A percentile compares a stretch with the other conserved stretches of the same genome.
These are phyloP conservation scores for Crossocerus cetratus DNA, from an alignment of 2,888 invertebrate genomes.

Conservation along the genomic window DNA sequence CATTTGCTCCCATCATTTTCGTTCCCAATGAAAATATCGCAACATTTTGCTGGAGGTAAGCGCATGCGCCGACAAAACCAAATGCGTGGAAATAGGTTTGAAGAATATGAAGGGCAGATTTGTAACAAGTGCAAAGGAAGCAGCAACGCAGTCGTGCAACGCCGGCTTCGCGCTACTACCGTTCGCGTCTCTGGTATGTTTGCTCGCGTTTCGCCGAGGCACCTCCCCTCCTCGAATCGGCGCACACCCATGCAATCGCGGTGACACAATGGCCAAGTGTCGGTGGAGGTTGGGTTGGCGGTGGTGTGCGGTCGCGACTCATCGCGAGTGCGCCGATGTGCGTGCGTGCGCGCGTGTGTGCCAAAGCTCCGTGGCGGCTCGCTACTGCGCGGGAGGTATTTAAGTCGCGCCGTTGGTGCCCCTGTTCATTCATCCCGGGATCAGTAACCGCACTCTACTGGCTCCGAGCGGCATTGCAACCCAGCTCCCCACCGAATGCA, in stretches of 20 bases:
- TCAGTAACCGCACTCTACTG: too few relatives aligned
- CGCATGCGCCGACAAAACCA: too few relatives aligned
- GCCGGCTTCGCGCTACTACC: slow-evolving; percentile 40
- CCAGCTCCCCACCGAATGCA: too few relatives aligned
- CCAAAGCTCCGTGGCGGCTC: slow-evolving; percentile 53
- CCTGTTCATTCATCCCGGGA: not conserved
- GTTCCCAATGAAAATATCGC: too few relatives aligned
- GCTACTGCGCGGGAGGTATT: slow-evolving; percentile 50
- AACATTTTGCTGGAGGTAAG: too few relatives aligned
- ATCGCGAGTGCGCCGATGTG: slow-evolving; percentile 59
- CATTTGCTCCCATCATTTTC: too few relatives aligned
- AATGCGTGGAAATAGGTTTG: slow-evolving; percentile 32
- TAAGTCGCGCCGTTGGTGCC: slow-evolving; percentile 48
- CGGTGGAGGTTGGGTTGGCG: slow-evolving; percentile 55
- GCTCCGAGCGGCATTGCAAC: too few relatives aligned
- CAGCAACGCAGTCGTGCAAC: slow-evolving; percentile 59
- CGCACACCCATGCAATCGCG: slow-evolving; percentile 62
- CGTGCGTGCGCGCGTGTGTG: slow-evolving; percentile 55
- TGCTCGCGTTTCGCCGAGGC: slow-evolving; percentile 35
- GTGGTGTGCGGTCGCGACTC: slow-evolving; percentile 46
- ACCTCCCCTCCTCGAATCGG: slow-evolving; percentile 59
- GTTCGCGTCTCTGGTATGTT: slow-evolving; percentile 12
- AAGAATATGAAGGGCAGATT: slow-evolving; percentile 61
- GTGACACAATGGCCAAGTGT: slow-evolving; percentile 66
- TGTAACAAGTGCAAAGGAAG: slow-evolving; percentile 57